Evolutionary conservation across 2,888 invertebrate genomes (phyloP), one percentile per base, ranked within the genome.

Genomic region (Temnothorax unifasciatus): DNA sequence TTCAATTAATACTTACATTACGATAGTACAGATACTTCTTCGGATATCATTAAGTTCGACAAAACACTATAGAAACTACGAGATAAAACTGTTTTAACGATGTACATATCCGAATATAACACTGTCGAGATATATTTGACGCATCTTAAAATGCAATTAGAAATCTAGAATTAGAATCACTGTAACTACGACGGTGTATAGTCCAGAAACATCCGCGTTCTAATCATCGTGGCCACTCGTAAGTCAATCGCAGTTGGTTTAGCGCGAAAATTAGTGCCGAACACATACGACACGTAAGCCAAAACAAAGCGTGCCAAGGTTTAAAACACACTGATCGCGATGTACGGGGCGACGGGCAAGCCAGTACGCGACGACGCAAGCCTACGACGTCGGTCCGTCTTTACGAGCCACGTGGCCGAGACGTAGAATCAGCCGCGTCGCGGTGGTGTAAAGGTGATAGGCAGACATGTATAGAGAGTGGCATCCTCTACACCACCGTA

Each of bases 301-400:
- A 82, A 86, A 87, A 84, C 74, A 87, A 91, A 91, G 74, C 88
- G 88, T 90, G 90, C 91, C 90, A 90, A 90, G 91, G 90, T 88
- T 90, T 84, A 76, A 68, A 73, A 73, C 84, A 75, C 25, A 91
- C 90, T 91, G 90, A 85, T 84, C 85, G 77, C 83, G 63, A 54
- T 52, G 34, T 25, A 34, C 25, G 61, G 6, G 66, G 66, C 44
- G 59, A 54, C 6, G 9, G 38, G 21, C 57, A 15, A 4, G 29
- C 82, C 63, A 76, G 68, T 73, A 41, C 47, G 50, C 82, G 50
- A 76, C 82, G 73, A 86, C 86, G 71, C 79, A 38, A 63, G 74
- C 82, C 71, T 87, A 79, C 66, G 81, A 38, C 66, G 81, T 38
- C 77, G 61, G 83, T 41, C 82, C 76, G 82, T 85, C 75, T 85